A percentile compares a stretch with the other conserved stretches of the same genome.
Conservation (phyloP, 2,797 vertebrate species). For the Darevskia nairensis region DNA sequence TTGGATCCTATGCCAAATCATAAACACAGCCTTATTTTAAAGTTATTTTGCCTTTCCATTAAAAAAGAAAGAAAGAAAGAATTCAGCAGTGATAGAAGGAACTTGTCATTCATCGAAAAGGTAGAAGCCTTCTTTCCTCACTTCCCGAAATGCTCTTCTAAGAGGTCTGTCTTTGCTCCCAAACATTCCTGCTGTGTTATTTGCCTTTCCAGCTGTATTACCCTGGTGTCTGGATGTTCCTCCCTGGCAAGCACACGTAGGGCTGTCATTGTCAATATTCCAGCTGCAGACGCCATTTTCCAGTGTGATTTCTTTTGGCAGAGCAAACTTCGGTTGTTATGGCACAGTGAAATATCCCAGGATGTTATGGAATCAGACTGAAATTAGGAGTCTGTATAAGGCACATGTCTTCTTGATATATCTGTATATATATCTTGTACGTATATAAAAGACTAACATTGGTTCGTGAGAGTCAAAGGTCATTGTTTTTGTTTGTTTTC, state of each 20-base stretch:
- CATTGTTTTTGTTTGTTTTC: constrained; percentile 24
- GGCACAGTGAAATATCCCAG: constrained; percentile 84
- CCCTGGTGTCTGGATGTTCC: constrained; percentile 37
- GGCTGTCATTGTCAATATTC: constrained; percentile 53
- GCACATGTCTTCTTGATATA: constrained; percentile 83
- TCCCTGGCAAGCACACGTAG: constrained; percentile 45
- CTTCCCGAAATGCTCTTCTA: constrained; percentile 58
- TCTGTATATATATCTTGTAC: constrained; percentile 45
- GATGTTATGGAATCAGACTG: constrained; percentile 79
- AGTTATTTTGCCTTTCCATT: constrained; percentile 54
- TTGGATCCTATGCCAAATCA: constrained; percentile 70
- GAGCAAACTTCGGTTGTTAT: constrained; percentile 80
- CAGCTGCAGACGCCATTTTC: constrained; percentile 63
- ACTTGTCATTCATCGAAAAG: constrained; percentile 50
- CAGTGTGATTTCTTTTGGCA: constrained; percentile 77
- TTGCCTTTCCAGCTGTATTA: constrained; percentile 21
- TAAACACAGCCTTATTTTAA: constrained; percentile 60
- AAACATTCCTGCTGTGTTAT: not conserved
- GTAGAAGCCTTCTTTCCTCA: constrained; percentile 26
- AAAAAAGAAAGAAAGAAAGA: constrained; percentile 1
- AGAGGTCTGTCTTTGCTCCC: constrained; percentile 63
- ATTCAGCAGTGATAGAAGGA: constrained; percentile 60
- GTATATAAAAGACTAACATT: constrained; percentile 58
- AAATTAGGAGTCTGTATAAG: constrained; percentile 83
- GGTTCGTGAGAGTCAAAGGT: constrained; percentile 62